phyloP scores from a whole-genome alignment of 2,797 vertebrate species.

The Argyrosomus regius region DNA sequence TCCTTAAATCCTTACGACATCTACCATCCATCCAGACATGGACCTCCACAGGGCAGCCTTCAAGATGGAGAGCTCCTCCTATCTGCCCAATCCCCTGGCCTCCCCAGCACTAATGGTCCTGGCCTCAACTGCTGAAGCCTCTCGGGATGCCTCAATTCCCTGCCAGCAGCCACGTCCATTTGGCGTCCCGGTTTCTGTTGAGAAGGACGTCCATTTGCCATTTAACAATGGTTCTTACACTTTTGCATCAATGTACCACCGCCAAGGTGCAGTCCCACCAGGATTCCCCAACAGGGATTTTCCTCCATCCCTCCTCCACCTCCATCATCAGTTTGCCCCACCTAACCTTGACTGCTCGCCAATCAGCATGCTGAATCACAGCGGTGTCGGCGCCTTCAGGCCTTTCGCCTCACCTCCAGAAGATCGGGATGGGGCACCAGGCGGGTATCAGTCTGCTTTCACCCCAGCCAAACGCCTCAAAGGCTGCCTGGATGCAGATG shows the following conservation, averaged over 20 bases:
- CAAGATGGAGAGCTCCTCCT: constrained; percentile 99
- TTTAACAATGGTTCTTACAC: constrained; percentile 99
- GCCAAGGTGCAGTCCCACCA: constrained; percentile 94
- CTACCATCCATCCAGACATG: constrained; percentile 87
- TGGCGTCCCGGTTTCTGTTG: constrained; percentile 95
- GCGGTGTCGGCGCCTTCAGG: constrained; percentile 97
- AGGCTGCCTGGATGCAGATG: constrained; percentile 96
- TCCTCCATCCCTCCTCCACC: constrained; percentile 96
- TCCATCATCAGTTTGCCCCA: constrained; percentile 98
- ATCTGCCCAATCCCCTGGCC: constrained; percentile 97
- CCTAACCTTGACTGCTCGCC: constrained; percentile 98
- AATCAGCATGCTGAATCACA: constrained; percentile 99
- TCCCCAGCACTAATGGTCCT: constrained; percentile 99
- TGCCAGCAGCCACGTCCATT: constrained; percentile 98
- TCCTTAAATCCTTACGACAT: constrained; percentile 67
- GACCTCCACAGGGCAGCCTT: constrained; percentile 99
- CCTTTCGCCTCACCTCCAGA: constrained; percentile 96
- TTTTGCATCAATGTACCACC: constrained; percentile 99
- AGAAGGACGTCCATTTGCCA: constrained; percentile 98
- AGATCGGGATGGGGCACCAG: constrained; percentile 92
- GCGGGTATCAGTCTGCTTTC: constrained; percentile 98
- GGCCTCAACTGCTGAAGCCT: constrained; percentile 97
- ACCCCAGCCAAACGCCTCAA: constrained; percentile 98
- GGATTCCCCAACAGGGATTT: constrained; percentile 98
- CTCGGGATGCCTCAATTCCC: constrained; percentile 96